Conservation (phyloP, 2,888 invertebrate species). For the Oscheius onirici region DNA sequence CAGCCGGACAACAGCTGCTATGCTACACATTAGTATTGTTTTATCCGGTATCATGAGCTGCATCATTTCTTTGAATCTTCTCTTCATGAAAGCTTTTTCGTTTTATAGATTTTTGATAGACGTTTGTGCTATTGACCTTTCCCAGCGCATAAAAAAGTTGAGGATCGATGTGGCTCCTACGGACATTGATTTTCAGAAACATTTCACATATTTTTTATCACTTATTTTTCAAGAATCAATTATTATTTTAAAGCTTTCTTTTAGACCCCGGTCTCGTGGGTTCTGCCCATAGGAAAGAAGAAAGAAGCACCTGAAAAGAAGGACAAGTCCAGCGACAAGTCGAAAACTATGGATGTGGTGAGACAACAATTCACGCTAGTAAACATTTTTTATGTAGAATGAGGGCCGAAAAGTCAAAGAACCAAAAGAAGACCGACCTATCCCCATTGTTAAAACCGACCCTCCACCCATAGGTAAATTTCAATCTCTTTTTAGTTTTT, state of each 20-base stretch:
- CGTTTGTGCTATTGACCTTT: not conserved
- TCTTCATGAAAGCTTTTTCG: not conserved
- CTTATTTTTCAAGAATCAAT: not conserved
- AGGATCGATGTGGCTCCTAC: no score
- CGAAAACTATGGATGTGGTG: conserved; percentile 18
- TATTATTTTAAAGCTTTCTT: conserved; percentile 2
- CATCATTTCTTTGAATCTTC: not conserved
- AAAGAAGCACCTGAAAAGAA: conserved; percentile 26
- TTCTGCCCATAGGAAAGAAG: conserved; percentile 32
- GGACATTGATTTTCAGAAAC: no score
- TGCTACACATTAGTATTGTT: no score
- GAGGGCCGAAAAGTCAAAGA: conserved; percentile 29
- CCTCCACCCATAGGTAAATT: conserved; percentile 13
- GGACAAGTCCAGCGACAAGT: conserved; percentile 14
- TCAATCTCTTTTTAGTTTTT: no score
- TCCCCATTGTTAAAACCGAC: conserved; percentile 30
- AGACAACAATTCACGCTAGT: no score
- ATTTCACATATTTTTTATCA: no score
- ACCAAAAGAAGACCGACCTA: conserved; percentile 3
- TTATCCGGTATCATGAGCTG: no score
- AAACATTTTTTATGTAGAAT: conserved; percentile 14
- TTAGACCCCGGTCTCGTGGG: conserved; percentile 30
- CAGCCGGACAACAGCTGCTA: no score
- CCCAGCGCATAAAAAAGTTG: not conserved
- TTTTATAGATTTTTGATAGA: not conserved